These are phyloP conservation scores for Telmatherina bonti DNA, from an alignment of 2,797 vertebrate genomes.

Conservation along the genomic window DNA sequence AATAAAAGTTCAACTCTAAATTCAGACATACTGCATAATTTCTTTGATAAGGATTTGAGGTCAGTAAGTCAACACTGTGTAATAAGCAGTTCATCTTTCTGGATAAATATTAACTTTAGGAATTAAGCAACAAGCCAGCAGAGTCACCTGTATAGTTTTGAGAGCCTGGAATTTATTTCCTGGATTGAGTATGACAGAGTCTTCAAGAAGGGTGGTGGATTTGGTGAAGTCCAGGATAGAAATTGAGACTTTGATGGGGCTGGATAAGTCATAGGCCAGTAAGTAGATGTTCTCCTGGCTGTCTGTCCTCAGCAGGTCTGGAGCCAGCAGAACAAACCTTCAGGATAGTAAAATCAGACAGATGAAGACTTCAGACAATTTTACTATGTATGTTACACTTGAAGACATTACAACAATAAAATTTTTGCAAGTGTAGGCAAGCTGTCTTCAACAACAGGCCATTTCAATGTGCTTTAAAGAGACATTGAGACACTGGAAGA, in stretches of 20 bases:
- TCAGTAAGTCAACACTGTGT: too few species aligned
- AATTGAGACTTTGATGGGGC: slow-evolving; percentile 51
- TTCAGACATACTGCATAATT: too few species aligned
- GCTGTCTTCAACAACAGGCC: too few species aligned
- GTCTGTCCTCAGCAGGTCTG: slow-evolving; percentile 75
- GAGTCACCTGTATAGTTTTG: slow-evolving; percentile 68
- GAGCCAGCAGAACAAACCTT: slow-evolving; percentile 79
- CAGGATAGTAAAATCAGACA: background rate
- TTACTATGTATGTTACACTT: background rate
- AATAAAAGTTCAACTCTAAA: background rate
- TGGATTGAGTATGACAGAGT: slow-evolving; percentile 37
- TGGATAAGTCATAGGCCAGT: slow-evolving; percentile 45
- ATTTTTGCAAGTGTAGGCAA: too few species aligned
- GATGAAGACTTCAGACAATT: background rate
- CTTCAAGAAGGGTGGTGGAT: slow-evolving; percentile 1
- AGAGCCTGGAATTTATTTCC: slow-evolving; percentile 65
- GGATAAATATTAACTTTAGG: background rate
- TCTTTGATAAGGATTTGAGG: background rate
- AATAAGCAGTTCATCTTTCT: background rate
- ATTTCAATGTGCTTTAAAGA: too few species aligned
- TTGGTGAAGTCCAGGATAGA: slow-evolving; percentile 35
- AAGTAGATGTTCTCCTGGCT: slow-evolving; percentile 81
- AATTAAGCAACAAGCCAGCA: background rate
- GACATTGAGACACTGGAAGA: too few species aligned
- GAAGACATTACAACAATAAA: background rate